Percentiles rank a stretch among this genome's conserved stretches.
Evolutionary conservation across 2,113 vertebrate genomes (phyloP).

Genomic region (Silurus asotus): DNA sequence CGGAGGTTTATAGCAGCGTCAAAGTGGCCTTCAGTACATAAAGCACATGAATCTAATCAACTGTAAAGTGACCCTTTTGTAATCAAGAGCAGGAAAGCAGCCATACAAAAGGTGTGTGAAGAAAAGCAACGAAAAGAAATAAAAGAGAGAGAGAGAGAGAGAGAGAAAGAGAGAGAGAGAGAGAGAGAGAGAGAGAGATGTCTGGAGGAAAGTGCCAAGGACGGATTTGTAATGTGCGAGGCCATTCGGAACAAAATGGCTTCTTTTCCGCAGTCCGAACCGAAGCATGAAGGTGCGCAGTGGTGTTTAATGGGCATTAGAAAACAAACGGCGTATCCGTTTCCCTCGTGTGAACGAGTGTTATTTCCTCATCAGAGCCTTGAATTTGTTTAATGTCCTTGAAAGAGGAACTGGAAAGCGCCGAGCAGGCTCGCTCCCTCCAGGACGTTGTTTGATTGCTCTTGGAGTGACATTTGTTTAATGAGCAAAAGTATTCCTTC

Average conservation of each 20-base stretch:
- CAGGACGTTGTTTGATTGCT: conserved; percentile 43
- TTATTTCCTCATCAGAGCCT: conserved; percentile 39
- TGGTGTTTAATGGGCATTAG: conserved; percentile 35
- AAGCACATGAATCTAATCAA: conserved; percentile 15
- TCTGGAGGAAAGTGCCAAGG: background rate
- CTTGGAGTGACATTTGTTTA: conserved; percentile 49
- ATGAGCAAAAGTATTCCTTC: conserved; percentile 48
- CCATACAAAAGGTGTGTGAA: background rate
- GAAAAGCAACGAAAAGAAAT: background rate
- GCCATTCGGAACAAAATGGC: conserved; percentile 5
- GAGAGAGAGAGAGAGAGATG: background rate
- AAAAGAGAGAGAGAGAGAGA: background rate
- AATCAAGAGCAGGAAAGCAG: conserved; percentile 8
- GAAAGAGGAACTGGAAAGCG: conserved; percentile 35
- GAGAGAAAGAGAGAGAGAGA: background rate
- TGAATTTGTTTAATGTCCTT: conserved; percentile 51
- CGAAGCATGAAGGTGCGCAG: conserved; percentile 8
- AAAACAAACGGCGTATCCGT: conserved; percentile 37
- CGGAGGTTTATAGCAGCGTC: conserved; percentile 24
- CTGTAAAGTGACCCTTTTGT: conserved; percentile 35
- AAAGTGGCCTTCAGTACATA: conserved; percentile 25
- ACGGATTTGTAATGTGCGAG: conserved; percentile 6
- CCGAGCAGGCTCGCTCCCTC: conserved; percentile 36
- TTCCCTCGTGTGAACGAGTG: conserved; percentile 21
- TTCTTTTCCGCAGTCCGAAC: conserved; percentile 10